Evolutionary conservation across 2,888 invertebrate species (phyloP).

Genomic region (Trichopria drosophilae): DNA sequence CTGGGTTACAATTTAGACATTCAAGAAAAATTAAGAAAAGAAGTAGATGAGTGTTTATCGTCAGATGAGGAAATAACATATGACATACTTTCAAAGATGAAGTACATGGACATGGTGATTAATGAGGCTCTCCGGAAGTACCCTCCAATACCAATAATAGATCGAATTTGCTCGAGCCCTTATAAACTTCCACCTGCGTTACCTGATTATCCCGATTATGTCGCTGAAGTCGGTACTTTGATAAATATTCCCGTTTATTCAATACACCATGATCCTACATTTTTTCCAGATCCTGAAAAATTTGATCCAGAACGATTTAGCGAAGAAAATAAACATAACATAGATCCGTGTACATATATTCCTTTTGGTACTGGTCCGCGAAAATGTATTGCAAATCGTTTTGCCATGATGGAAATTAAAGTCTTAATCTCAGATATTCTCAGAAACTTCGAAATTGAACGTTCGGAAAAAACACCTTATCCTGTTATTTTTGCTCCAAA

Average conservation of each 20-base stretch:
- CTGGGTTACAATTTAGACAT: slow-evolving; percentile 50
- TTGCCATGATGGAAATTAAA: slow-evolving; percentile 37
- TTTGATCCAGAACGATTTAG: slow-evolving; percentile 56
- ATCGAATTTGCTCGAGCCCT: slow-evolving; percentile 42
- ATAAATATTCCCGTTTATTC: slow-evolving; percentile 47
- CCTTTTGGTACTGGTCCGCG: slow-evolving; percentile 57
- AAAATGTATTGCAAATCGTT: no score
- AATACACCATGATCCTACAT: slow-evolving; percentile 50
- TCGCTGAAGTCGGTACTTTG: slow-evolving; percentile 43
- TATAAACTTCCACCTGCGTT: slow-evolving; percentile 44
- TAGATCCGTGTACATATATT: slow-evolving; percentile 44
- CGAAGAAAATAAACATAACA: slow-evolving; percentile 44
- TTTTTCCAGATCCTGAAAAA: slow-evolving; percentile 51
- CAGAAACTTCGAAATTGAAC: slow-evolving; percentile 33
- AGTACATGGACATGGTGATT: no score
- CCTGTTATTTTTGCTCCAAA: slow-evolving; percentile 47
- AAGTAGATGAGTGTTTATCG: slow-evolving; percentile 43
- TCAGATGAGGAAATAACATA: slow-evolving; percentile 54
- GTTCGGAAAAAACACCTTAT: slow-evolving; percentile 52
- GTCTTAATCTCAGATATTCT: slow-evolving; percentile 35
- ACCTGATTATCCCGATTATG: slow-evolving; percentile 42
- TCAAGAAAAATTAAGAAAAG: slow-evolving; percentile 54
- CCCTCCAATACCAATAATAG: slow-evolving; percentile 41
- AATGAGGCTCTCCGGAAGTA: slow-evolving; percentile 49
- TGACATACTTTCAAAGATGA: slow-evolving; percentile 57